Conservation (phyloP, 2,888 invertebrate species). For the Romanomermis culicivorax region DNA sequence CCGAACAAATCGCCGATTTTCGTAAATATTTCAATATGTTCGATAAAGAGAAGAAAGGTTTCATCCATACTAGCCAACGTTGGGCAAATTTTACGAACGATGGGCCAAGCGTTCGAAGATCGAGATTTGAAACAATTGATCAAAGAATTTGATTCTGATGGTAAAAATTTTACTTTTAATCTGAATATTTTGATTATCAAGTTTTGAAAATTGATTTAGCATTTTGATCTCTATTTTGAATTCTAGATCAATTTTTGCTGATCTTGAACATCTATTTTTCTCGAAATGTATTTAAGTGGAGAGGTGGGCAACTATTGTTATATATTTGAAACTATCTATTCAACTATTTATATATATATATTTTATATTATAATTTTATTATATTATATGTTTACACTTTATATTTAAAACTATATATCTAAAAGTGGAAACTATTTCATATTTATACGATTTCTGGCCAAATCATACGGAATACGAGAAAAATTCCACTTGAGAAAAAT, state of each 20-base stretch:
- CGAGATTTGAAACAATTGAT: constrained; percentile 86
- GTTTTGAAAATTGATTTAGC: constrained; percentile 82
- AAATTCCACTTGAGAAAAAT: too few species aligned
- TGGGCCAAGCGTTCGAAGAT: constrained; percentile 92
- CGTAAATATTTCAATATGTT: constrained; percentile 90
- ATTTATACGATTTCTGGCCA: too few species aligned
- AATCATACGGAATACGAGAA: too few species aligned
- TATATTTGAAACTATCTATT: too few species aligned
- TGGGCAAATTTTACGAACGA: constrained; percentile 74
- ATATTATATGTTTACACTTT: too few species aligned
- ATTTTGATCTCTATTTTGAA: constrained; percentile 86
- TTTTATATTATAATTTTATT: too few species aligned
- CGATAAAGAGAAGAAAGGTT: constrained; percentile 76
- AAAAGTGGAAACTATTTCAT: too few species aligned
- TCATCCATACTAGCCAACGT: constrained; percentile 84
- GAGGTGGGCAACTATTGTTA: too few species aligned
- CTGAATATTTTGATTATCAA: too few species aligned
- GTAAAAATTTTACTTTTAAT: constrained; percentile 34
- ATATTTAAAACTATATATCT: too few species aligned
- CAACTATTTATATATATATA: too few species aligned
- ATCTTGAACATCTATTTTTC: constrained; percentile 91
- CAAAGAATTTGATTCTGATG: constrained; percentile 87
- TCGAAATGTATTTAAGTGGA: too few species aligned
- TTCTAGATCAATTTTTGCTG: constrained; percentile 81
- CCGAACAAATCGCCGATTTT: constrained; percentile 43